Evolutionary conservation across 2,888 invertebrate species (phyloP), one percentile per base, ranked within the genome.

Genomic region (Caenorhabditis plicata): DNA sequence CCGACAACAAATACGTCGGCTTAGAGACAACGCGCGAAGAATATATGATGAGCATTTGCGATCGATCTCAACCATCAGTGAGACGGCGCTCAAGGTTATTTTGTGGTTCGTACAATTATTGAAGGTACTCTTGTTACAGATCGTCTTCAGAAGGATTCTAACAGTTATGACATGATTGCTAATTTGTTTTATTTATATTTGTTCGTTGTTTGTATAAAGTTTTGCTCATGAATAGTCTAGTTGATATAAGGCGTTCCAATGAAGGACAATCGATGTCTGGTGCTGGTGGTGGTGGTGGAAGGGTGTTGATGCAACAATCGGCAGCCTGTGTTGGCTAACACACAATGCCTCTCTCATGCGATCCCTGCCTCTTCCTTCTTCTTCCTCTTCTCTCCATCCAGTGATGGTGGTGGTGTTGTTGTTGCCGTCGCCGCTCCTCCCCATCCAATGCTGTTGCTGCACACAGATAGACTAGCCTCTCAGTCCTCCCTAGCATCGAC

Each of bases 1-100:
- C 32, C 52, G 55, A 22, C 31, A 26, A 19, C 27, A 27, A 33
- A 43, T 55, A 22, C 13, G 23, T 22, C 26, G 49, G 4, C 41
- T 58, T 13, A 44, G 49, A 2, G 40, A 41, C 7, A 41, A 52
- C 13, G 52, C 52, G 17, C 33, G 41, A 31, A 25, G 36, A 8
- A 45, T 58, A 23, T 58, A 58, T 25, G 45, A 49, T 23, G 35
- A 45, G 32, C 35, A 58, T 38, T 58, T 58, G 45, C 44, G 52
- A 29, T 52, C 52, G n/a, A 51, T 58, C 17, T 31, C 48, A 45
- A 45, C 44, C 8, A 58, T 58, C 49, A 53, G 49, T 20, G 45
- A 53, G 22, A 39, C 43, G 13, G 57, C 52, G 2, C 17, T 58
- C n/a, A 42, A 20, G 43, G 57, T 57, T 3, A 13, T 38, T 29